These are phyloP conservation scores for Chrosomus eos DNA, from an alignment of 2,797 vertebrate species.

Conservation along the genomic window DNA sequence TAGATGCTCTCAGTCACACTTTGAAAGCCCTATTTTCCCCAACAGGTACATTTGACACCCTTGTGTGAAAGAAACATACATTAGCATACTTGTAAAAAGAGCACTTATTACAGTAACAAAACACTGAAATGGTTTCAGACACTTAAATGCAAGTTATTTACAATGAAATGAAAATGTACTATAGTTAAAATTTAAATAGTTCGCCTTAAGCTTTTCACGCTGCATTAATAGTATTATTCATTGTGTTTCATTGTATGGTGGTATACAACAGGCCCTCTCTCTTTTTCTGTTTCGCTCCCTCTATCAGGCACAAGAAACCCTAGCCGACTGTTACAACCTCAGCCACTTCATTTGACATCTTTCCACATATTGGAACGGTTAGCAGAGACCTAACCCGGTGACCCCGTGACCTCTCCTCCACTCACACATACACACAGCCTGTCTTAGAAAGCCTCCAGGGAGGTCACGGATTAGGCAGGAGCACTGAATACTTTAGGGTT, in stretches of 20 bases:
- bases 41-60: background rate
- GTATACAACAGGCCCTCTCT: constrained; percentile 8
- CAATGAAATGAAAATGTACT: too few species aligned
- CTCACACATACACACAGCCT: constrained; percentile 48
- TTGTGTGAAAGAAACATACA: background rate
- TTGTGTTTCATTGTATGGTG: background rate
- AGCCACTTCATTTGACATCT: constrained; percentile 56
- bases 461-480: constrained; percentile 52
- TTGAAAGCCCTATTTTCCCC: constrained; percentile 22
- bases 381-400: constrained; percentile 59
- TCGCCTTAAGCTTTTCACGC: background rate
- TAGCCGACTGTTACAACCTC: constrained; percentile 62
- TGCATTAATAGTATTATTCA: background rate
- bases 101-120: background rate
- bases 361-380: constrained; percentile 69
- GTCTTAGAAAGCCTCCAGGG: constrained; percentile 50
- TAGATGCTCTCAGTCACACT: background rate
- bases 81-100: background rate
- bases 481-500: constrained; percentile 12
- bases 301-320: constrained; percentile 63
- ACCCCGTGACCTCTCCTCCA: constrained; percentile 60
- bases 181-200: background rate
- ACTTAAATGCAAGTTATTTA: too few species aligned
- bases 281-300: background rate
- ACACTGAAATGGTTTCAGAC: too few species aligned